These are phyloP conservation scores for cattle (Bos taurus) DNA, from an alignment of 2,113 vertebrate species.

Conservation along the genomic window DNA sequence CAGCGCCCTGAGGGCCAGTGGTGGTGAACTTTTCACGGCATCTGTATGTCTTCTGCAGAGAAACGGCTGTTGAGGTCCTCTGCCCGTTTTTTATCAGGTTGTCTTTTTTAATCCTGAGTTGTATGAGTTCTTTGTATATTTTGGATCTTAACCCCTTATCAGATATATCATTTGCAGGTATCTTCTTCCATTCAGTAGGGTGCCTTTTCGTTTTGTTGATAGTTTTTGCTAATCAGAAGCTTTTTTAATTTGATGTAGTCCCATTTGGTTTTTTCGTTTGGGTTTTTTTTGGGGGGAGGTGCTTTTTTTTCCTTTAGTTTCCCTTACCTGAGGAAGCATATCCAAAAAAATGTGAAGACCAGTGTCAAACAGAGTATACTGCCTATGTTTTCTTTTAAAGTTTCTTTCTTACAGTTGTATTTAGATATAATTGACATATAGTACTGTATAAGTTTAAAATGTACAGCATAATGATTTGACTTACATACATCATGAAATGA, in stretches of 20 bases:
- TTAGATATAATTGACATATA: not conserved
- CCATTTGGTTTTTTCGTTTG: not conserved
- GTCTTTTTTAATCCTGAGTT: not conserved
- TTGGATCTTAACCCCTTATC: not conserved
- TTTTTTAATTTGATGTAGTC: not conserved
- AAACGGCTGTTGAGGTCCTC: not conserved
- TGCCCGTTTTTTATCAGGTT: not conserved
- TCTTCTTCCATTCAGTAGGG: not conserved
- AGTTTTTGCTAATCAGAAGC: not conserved
- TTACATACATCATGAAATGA: not conserved
- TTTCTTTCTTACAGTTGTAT: not conserved
- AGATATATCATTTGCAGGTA: not conserved
- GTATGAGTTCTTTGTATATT: not conserved
- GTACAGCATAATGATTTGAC: not conserved
- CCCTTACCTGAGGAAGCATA: not conserved
- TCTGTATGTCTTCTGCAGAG: not conserved
- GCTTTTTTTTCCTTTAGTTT: not conserved
- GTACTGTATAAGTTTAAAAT: not conserved
- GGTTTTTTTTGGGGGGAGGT: rapidly evolving
- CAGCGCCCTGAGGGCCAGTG: not conserved
- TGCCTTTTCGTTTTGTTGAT: not conserved
- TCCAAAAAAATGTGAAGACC: not conserved
- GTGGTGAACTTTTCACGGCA: not conserved
- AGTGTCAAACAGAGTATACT: not conserved
- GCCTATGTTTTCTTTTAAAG: not conserved